Conservation (phyloP, 2,888 invertebrate species). For the Tipula lateralis region DNA sequence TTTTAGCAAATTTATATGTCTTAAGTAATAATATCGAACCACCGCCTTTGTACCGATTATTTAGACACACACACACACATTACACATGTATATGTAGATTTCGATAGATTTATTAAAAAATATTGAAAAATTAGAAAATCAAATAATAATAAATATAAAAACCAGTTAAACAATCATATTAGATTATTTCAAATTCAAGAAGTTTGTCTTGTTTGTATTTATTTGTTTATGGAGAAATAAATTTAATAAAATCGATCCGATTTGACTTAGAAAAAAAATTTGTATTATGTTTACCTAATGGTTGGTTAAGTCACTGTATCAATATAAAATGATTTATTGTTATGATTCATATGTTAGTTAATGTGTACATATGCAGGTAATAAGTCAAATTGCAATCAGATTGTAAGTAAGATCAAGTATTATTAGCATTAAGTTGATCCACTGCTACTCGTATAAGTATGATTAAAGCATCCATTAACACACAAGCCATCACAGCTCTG, state of each 20-base stretch:
- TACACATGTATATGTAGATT: background rate
- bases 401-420: background rate
- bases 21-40: background rate
- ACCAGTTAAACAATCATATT: constrained; percentile 14
- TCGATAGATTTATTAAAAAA: background rate
- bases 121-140: constrained; percentile 7
- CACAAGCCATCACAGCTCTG: no score
- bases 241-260: background rate
- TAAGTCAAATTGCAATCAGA: background rate
- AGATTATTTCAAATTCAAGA: constrained; percentile 1
- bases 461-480: no score
- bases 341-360: background rate
- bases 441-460: no score
- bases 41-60: background rate
- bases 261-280: background rate
- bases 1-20: background rate
- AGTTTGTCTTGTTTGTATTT: constrained; percentile 15
- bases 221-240: background rate
- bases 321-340: background rate
- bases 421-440: no score
- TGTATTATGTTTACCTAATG: background rate
- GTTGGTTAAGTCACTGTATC: background rate
- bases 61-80: no score
- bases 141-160: background rate
- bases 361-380: no score